phyloP scores from a whole-genome alignment of 2,888 invertebrate genomes.

The Caenorhabditis zanzibari region DNA sequence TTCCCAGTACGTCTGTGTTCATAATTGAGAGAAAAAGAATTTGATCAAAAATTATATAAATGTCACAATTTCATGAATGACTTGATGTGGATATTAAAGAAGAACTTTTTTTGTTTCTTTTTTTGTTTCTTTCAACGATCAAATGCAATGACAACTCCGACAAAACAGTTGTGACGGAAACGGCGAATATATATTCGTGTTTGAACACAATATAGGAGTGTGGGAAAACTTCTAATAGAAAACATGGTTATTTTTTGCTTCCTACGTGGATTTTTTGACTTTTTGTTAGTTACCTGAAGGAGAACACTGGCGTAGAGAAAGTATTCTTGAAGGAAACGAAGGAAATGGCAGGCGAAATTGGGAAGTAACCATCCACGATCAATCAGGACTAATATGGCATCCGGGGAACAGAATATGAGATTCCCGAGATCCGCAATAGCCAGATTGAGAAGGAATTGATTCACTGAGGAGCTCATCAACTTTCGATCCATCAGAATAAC shows the following conservation, averaged over 20 bases:
- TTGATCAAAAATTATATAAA: constrained; percentile 13
- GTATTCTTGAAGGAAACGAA: constrained; percentile 84
- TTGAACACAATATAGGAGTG: constrained; percentile 26
- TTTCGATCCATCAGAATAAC: constrained; percentile 74
- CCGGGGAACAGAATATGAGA: constrained; percentile 75
- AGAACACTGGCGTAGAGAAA: constrained; percentile 85
- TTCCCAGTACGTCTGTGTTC: neutral
- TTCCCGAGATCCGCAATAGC: constrained; percentile 77
- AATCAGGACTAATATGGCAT: constrained; percentile 70
- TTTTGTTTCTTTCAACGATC: constrained; percentile 1
- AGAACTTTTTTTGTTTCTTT: neutral
- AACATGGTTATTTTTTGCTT: constrained; percentile 31
- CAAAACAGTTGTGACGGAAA: constrained; percentile 24
- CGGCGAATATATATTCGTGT: neutral
- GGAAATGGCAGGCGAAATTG: constrained; percentile 82
- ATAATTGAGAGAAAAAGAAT: constrained; percentile 11
- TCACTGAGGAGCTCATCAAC: constrained; percentile 73
- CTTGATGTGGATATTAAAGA: constrained; percentile 1
- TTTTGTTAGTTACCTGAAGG: constrained; percentile 81
- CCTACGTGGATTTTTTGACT: constrained; percentile 10
- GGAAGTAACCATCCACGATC: constrained; percentile 76
- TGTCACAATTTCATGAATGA: constrained; percentile 34
- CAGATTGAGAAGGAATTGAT: constrained; percentile 76
- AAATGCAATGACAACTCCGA: constrained; percentile 35
- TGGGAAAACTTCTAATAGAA: constrained; percentile 28